A percentile compares a stretch with the other conserved stretches of the same genome.
Evolutionary conservation across 2,888 invertebrate species (phyloP).

Genomic region (Hirtodrosophila confusa): DNA sequence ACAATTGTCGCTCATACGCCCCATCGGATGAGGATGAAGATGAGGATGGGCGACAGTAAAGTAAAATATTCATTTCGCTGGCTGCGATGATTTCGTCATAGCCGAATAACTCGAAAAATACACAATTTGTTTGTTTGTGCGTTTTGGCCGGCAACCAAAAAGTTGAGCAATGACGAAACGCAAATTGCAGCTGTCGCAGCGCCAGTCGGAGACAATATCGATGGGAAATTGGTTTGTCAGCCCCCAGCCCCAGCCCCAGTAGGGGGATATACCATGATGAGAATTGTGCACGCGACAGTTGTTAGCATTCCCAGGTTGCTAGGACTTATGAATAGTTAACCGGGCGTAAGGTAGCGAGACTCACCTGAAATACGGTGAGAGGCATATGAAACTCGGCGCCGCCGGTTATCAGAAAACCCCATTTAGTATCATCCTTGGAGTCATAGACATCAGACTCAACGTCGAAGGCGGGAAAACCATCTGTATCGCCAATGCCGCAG

Average conservation of each 20-base stretch:
- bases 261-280: conserved; percentile 7
- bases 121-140: conserved; percentile 15
- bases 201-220: conserved; percentile 5
- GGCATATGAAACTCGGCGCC: conserved; percentile 85
- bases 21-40: conserved; percentile 22
- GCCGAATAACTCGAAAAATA: conserved; percentile 48
- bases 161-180: conserved; percentile 31
- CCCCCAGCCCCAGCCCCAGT: neutral
- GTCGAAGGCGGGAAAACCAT: conserved; percentile 83
- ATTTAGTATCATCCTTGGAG: conserved; percentile 82
- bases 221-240: conserved; percentile 20
- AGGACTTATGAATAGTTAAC: conserved; percentile 30
- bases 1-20: conserved; percentile 58
- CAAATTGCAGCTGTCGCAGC: conserved; percentile 47
- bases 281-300: conserved; percentile 13
- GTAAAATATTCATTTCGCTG: conserved; percentile 53
- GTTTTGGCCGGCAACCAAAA: conserved; percentile 40
- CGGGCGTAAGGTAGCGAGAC: conserved; percentile 21
- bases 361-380: conserved; percentile 84
- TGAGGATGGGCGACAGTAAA: conserved; percentile 28
- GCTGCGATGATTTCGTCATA: conserved; percentile 63
- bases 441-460: conserved; percentile 82
- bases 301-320: conserved; percentile 13
- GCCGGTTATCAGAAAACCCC: conserved; percentile 85
- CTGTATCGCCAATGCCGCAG: conserved; percentile 84